Conservation (phyloP, 2,113 vertebrate genomes). For the Cavia porcellus region DNA sequence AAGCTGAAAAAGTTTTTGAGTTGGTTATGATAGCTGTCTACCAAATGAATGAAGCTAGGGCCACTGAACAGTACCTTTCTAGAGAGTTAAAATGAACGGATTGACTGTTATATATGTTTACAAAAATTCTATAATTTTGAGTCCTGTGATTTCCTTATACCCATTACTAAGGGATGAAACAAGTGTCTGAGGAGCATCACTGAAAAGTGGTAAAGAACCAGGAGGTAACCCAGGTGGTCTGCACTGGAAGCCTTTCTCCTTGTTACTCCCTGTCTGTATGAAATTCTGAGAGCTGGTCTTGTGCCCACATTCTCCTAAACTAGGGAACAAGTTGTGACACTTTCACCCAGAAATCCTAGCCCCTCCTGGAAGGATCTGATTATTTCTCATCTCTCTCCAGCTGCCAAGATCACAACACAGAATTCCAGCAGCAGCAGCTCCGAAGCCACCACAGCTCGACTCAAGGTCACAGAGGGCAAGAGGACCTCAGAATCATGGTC, state of each 20-base stretch:
- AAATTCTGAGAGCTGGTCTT: not conserved
- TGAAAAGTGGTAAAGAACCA: not conserved
- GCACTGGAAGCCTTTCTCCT: not conserved
- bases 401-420: accelerated
- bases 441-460: not conserved
- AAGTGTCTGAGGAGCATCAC: not conserved
- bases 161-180: not conserved
- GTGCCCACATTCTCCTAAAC: not conserved
- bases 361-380: not conserved
- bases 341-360: not conserved
- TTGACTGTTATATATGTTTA: not conserved
- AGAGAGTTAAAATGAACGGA: not conserved
- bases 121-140: not conserved
- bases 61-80: not conserved
- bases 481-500: accelerated
- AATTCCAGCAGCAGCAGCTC: accelerated
- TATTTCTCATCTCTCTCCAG: constrained; percentile 29
- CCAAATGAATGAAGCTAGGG: not conserved
- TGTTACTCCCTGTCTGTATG: not conserved
- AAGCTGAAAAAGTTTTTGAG: not conserved
- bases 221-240: not conserved
- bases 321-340: not conserved
- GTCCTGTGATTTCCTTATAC: not conserved
- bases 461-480: accelerated
- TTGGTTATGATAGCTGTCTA: not conserved